A percentile compares a stretch with the other conserved stretches of the same genome.
Evolutionary conservation across 1,140 invertebrate genomes (phyloP).

Genomic region (Heliconius nattereri): DNA sequence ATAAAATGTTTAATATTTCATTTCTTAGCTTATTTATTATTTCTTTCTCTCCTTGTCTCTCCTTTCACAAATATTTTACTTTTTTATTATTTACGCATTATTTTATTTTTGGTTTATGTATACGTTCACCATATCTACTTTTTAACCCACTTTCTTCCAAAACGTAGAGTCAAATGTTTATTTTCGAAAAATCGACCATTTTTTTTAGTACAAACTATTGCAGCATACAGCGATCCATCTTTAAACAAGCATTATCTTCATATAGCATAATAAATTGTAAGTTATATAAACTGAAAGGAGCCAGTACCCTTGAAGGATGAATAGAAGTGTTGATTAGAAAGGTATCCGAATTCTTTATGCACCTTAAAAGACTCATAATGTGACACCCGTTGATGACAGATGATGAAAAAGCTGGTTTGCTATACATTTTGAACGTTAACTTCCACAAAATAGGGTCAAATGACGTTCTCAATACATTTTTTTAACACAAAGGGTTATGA

Average conservation of each 20-base stretch:
- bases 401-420: conserved; percentile 46
- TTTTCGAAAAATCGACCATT: neutral
- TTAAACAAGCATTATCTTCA: neutral
- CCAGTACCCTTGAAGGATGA: conserved; percentile 27
- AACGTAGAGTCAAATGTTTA: neutral
- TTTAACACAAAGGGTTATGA: conserved; percentile 49
- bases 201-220: neutral
- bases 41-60: no score
- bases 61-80: no score
- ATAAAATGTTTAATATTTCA: no score
- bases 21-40: no score
- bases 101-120: no score
- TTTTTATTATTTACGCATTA: no score
- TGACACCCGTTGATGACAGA: conserved; percentile 75
- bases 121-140: no score
- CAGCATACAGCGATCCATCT: neutral
- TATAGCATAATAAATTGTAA: neutral
- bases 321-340: conserved; percentile 53
- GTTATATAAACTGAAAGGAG: conserved; percentile 4
- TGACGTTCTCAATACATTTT: conserved; percentile 17
- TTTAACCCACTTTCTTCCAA: no score
- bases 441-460: conserved; percentile 12
- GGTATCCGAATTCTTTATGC: conserved; percentile 56
- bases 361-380: conserved; percentile 60
- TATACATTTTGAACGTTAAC: conserved; percentile 40